These are phyloP conservation scores for Theocolax elegans DNA, from an alignment of 1,140 invertebrate species.

Conservation along the genomic window DNA sequence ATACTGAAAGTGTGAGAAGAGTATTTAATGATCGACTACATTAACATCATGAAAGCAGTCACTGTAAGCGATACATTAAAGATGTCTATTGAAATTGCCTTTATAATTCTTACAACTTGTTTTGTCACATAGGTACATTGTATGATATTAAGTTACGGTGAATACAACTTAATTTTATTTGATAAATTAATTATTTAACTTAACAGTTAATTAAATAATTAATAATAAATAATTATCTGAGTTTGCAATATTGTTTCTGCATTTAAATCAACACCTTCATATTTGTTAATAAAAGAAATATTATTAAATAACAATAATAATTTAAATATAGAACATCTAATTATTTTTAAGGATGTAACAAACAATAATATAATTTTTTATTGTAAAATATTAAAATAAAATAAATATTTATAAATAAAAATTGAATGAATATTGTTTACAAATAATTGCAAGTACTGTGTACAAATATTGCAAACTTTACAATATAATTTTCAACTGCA, in stretches of 20 bases:
- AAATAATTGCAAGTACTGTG: background rate
- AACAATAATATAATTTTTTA: background rate
- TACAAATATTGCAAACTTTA: background rate
- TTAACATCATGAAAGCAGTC: constrained; percentile 39
- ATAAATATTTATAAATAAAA: background rate
- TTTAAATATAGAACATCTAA: background rate
- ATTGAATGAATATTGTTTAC: background rate
- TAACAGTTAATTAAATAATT: too few relatives aligned
- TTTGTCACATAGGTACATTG: constrained; percentile 51
- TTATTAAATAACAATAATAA: background rate
- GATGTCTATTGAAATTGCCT: constrained; percentile 38
- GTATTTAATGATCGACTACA: constrained; percentile 31
- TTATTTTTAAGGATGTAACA: too few relatives aligned
- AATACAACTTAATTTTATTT: constrained; percentile 2
- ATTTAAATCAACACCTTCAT: background rate
- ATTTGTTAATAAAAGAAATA: too few relatives aligned
- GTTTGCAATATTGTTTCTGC: constrained; percentile 18
- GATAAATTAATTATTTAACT: too few relatives aligned
- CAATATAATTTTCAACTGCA: constrained; percentile 5
- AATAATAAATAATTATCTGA: constrained; percentile 3
- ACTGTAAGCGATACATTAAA: constrained; percentile 38
- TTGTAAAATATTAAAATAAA: background rate
- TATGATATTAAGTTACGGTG: constrained; percentile 48
- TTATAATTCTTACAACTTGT: constrained; percentile 35
- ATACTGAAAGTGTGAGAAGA: constrained; percentile 42